These are phyloP conservation scores for Congeria kusceri DNA, from an alignment of 2,888 invertebrate species.

Conservation along the genomic window DNA sequence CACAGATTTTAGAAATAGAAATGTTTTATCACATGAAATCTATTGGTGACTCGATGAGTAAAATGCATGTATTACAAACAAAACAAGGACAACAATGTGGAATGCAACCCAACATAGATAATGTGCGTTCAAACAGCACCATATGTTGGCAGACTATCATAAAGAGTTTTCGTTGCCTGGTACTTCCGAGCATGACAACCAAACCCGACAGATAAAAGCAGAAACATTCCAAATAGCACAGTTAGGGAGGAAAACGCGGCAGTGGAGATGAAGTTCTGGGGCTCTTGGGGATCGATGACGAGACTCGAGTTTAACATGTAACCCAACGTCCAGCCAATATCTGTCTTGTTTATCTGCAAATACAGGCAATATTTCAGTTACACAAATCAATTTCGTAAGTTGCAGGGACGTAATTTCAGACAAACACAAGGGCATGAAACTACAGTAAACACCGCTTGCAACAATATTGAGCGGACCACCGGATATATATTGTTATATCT, in stretches of 20 bases:
- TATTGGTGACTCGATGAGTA: too few species aligned
- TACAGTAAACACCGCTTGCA: too few species aligned
- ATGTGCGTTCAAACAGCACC: slow-evolving; percentile 68
- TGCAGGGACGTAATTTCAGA: neutral
- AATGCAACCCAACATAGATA: neutral
- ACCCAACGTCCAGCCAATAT: slow-evolving; percentile 86
- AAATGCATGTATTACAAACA: too few species aligned
- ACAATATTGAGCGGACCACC: too few species aligned
- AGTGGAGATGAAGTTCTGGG: slow-evolving; percentile 54
- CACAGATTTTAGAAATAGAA: too few species aligned
- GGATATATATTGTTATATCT: too few species aligned
- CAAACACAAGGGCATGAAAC: too few species aligned
- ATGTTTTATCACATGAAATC: too few species aligned
- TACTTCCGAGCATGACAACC: slow-evolving; percentile 70
- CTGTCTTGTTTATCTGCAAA: slow-evolving; percentile 82
- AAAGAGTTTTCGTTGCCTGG: slow-evolving; percentile 47
- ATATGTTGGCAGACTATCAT: slow-evolving; percentile 63
- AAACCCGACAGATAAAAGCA: slow-evolving; percentile 76
- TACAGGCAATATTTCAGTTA: neutral
- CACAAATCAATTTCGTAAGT: too few species aligned
- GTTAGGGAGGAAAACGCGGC: slow-evolving; percentile 73
- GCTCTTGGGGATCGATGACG: slow-evolving; percentile 78
- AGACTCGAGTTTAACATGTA: slow-evolving; percentile 86
- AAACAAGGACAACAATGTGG: neutral
- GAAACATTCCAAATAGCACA: slow-evolving; percentile 77